phyloP scores from a whole-genome alignment of 1,140 invertebrate genomes.

The Scaptomyza montana region DNA sequence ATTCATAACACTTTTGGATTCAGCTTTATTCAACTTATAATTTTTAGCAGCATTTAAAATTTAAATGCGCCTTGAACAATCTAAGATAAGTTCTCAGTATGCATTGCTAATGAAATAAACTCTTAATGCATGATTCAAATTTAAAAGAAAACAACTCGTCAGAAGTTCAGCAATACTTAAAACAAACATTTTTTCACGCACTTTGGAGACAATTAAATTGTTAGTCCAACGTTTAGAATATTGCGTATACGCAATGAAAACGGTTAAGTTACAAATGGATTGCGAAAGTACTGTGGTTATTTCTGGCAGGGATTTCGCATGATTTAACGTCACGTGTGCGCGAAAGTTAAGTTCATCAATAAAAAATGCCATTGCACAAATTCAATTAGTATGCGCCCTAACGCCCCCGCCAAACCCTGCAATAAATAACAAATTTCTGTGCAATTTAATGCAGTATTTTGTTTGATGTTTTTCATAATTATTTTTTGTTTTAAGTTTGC shows the following conservation, averaged over 20 bases:
- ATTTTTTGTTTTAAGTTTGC: background rate
- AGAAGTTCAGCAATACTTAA: conserved; percentile 5
- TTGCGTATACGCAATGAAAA: conserved; percentile 23
- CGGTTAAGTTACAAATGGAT: too few species aligned
- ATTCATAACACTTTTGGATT: too few species aligned
- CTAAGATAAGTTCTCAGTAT: too few species aligned
- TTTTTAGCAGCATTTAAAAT: background rate
- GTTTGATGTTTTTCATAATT: background rate
- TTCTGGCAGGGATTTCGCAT: conserved; percentile 2
- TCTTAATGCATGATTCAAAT: background rate
- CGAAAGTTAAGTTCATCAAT: conserved; percentile 9
- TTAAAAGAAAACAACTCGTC: conserved; percentile 1
- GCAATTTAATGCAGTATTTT: background rate
- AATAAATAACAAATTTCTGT: background rate
- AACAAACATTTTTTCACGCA: background rate
- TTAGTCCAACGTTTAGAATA: background rate
- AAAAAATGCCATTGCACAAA: background rate
- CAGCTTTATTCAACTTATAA: background rate
- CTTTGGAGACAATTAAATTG: conserved; percentile 24
- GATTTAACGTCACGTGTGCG: conserved; percentile 21
- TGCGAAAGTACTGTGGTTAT: background rate
- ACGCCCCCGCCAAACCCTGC: too few species aligned
- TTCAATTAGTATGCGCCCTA: conserved; percentile 6
- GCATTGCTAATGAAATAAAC: too few species aligned
- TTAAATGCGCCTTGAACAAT: background rate